Conservation (phyloP, 2,888 invertebrate genomes). For the Polydrusus pterygomalis region DNA sequence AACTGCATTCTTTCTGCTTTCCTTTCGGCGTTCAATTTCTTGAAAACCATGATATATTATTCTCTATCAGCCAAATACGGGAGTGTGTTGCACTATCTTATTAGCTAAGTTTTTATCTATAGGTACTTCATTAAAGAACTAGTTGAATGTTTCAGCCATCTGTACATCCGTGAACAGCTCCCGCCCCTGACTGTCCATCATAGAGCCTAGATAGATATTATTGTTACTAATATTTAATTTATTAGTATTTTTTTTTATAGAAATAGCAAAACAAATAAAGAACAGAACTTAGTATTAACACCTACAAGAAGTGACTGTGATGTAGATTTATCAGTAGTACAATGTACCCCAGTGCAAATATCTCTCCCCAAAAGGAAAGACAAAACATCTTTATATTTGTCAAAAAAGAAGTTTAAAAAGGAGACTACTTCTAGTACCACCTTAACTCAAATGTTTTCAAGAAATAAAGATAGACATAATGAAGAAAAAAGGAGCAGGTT, state of each 20-base stretch:
- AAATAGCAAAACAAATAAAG: neutral
- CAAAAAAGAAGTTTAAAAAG: constrained; percentile 45
- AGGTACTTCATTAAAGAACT: too few relatives aligned
- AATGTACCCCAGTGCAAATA: constrained; percentile 36
- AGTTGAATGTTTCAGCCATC: too few relatives aligned
- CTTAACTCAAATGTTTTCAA: constrained; percentile 60
- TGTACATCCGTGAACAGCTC: too few relatives aligned
- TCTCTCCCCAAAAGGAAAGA: constrained; percentile 17
- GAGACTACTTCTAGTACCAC: constrained; percentile 46
- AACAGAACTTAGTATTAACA: constrained; percentile 13
- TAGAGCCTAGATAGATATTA: too few relatives aligned
- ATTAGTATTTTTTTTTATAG: neutral
- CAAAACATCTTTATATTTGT: constrained; percentile 12
- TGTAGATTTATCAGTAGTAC: constrained; percentile 36
- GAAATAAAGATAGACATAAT: neutral
- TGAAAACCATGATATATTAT: too few relatives aligned
- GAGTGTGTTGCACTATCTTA: too few relatives aligned
- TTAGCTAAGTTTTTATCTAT: too few relatives aligned
- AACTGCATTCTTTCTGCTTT: too few relatives aligned
- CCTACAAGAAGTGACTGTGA: constrained; percentile 24
- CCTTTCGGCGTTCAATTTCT: too few relatives aligned
- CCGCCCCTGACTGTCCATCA: too few relatives aligned
- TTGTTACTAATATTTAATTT: neutral
- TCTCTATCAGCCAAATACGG: too few relatives aligned
- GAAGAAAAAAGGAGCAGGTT: neutral